These are phyloP conservation scores for Clistopyga incitator DNA, from an alignment of 2,888 invertebrate species.

Conservation along the genomic window DNA sequence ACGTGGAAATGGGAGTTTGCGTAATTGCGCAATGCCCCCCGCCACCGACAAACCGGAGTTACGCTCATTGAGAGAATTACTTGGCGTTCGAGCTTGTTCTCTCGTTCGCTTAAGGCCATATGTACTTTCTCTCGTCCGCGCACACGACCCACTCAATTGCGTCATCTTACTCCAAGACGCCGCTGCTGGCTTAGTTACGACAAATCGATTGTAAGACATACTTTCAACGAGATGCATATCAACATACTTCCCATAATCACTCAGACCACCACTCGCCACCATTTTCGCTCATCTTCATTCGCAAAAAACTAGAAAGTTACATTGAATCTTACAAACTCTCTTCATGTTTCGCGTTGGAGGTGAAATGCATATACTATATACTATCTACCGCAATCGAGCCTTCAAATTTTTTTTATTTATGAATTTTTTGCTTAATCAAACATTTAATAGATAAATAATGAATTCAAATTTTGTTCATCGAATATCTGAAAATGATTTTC, in stretches of 20 bases:
- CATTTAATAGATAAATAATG: too few species aligned
- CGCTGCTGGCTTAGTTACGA: conserved; percentile 38
- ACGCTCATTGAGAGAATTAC: conserved; percentile 66
- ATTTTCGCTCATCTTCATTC: too few species aligned
- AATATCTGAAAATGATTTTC: too few species aligned
- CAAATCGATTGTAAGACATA: conserved; percentile 48
- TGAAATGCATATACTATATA: too few species aligned
- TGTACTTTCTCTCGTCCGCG: conserved; percentile 68
- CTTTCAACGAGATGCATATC: conserved; percentile 14
- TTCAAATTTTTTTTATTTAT: too few species aligned
- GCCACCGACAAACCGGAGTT: conserved; percentile 44
- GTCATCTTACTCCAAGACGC: conserved; percentile 51
- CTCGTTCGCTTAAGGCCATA: conserved; percentile 56
- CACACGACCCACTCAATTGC: conserved; percentile 58
- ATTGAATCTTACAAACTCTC: too few species aligned
- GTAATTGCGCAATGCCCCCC: conserved; percentile 33
- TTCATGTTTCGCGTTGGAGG: too few species aligned
- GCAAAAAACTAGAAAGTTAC: too few species aligned
- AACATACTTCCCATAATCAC: background rate
- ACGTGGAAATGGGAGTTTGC: conserved; percentile 53
- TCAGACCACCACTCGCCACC: too few species aligned
- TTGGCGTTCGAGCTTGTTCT: conserved; percentile 53
- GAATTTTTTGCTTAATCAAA: too few species aligned
- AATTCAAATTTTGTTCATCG: background rate
- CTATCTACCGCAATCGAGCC: too few species aligned